A percentile compares a stretch with the other conserved stretches of the same genome.
These are phyloP conservation scores for Sminthurides aquaticus DNA, from an alignment of 2,888 invertebrate genomes.

Conservation along the genomic window DNA sequence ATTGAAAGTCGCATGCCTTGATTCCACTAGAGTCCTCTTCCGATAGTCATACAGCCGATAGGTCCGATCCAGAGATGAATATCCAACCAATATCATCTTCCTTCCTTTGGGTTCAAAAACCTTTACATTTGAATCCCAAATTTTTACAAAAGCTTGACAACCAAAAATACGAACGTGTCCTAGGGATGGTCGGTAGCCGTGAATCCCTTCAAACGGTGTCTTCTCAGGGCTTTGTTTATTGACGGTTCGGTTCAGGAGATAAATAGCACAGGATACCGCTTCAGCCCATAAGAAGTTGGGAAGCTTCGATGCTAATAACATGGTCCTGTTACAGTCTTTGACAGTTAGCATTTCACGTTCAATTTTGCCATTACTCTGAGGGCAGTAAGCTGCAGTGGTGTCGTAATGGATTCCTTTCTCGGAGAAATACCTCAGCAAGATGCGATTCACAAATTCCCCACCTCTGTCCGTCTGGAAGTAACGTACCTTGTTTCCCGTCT, in stretches of 20 bases:
- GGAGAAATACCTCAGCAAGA: neutral
- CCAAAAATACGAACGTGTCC: neutral
- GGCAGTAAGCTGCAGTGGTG: neutral
- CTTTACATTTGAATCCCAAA: neutral
- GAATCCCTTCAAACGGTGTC: neutral
- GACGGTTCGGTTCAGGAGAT: neutral
- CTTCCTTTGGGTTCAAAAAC: neutral
- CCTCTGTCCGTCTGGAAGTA: neutral
- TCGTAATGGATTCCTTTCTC: neutral
- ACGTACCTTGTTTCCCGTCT: constrained; percentile 1
- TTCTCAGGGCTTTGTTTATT: neutral
- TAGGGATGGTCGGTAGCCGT: neutral
- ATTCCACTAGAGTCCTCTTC: too few species aligned
- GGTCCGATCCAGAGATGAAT: neutral
- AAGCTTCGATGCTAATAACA: neutral
- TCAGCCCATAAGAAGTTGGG: neutral
- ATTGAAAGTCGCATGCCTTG: too few species aligned
- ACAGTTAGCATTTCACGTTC: neutral
- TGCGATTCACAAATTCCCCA: neutral
- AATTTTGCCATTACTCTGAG: constrained; percentile 2
- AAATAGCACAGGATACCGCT: neutral
- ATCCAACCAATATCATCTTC: neutral
- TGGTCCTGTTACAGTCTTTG: neutral
- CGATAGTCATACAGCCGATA: constrained; percentile 5
- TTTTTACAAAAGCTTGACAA: neutral